Conservation (phyloP, 2,113 vertebrate species). For the Brachyistius frenatus region DNA sequence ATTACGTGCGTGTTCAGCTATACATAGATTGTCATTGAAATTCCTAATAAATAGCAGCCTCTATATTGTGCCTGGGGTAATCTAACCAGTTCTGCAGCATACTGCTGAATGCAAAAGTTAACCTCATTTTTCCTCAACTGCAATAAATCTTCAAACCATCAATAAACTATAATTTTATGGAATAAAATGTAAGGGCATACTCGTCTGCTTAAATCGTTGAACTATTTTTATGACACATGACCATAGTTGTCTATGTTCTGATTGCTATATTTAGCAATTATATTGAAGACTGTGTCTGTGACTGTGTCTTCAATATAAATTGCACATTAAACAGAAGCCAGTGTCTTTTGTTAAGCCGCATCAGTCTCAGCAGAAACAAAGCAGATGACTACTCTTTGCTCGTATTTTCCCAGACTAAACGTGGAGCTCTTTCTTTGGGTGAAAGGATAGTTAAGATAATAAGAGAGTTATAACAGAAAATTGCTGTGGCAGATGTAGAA, state of each 20-base stretch:
- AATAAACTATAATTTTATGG: background rate
- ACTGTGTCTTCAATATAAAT: background rate
- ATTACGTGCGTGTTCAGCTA: constrained; percentile 8
- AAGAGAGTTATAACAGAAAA: constrained; percentile 77
- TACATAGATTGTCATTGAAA: constrained; percentile 8
- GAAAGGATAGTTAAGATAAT: constrained; percentile 71
- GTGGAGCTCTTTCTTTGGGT: constrained; percentile 31
- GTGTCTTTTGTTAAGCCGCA: constrained; percentile 25
- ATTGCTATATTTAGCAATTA: background rate
- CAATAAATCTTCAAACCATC: background rate
- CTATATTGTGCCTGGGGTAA: background rate
- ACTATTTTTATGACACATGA: background rate
- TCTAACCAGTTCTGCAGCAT: background rate
- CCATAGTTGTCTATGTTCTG: background rate
- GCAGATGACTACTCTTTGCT: constrained; percentile 45
- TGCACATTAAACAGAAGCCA: constrained; percentile 13
- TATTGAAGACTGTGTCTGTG: background rate
- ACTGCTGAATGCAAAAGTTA: too few relatives aligned
- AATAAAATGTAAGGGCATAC: background rate
- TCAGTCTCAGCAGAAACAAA: constrained; percentile 17
- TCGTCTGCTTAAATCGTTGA: background rate
- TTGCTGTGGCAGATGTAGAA: constrained; percentile 66
- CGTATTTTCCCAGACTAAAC: constrained; percentile 50
- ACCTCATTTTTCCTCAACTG: too few relatives aligned
- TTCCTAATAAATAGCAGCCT: background rate